phyloP scores from a whole-genome alignment of 2,797 vertebrate species.

The Lacerta viridis region DNA sequence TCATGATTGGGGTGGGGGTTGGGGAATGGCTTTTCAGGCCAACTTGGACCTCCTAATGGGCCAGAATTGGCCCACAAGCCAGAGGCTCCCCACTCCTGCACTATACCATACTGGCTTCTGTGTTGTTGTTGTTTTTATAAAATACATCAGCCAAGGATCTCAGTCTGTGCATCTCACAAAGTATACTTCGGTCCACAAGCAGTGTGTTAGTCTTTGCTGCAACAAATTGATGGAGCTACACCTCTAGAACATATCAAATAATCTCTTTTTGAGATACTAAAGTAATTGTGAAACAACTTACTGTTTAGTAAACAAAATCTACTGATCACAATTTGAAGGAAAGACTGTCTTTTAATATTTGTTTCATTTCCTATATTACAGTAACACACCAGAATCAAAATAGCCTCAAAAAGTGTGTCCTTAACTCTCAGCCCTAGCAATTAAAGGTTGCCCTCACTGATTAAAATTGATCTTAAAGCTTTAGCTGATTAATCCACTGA shows the following conservation, averaged over 20 bases:
- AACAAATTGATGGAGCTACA: background rate
- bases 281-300: background rate
- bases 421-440: conserved; percentile 1
- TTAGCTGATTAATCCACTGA: conserved; percentile 31
- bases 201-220: background rate
- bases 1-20: too few species aligned
- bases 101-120: background rate
- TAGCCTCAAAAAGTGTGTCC: background rate
- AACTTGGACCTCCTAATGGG: too few species aligned
- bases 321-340: background rate
- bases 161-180: background rate
- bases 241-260: background rate
- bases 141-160: background rate
- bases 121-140: background rate
- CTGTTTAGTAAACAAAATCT: background rate
- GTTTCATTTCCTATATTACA: conserved; percentile 5
- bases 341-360: background rate
- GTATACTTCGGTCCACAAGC: background rate
- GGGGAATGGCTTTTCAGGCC: too few species aligned
- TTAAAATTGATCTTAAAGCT: conserved; percentile 28
- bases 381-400: conserved; percentile 15
- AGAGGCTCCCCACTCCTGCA: too few species aligned
- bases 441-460: conserved; percentile 16
- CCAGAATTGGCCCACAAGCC: too few species aligned
- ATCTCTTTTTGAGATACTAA: background rate